Evolutionary conservation across 2,113 vertebrate genomes (phyloP), one percentile per base, ranked within the genome.

Genomic region (Geococcyx californianus): DNA sequence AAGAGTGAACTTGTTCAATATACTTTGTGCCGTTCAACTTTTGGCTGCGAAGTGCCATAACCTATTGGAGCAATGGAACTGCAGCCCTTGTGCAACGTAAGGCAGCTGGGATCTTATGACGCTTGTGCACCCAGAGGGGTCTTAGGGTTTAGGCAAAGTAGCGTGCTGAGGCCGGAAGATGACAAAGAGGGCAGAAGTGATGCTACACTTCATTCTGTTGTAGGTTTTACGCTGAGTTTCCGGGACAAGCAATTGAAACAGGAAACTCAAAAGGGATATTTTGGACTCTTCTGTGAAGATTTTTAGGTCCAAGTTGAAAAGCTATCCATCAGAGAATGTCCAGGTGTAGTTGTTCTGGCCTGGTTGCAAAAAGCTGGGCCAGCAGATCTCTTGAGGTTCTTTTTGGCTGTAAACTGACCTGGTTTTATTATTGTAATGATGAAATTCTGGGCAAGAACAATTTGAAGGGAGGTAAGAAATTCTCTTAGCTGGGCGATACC

Each of bases 391-490:
- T 55, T 52, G 31, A 82, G 66, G 40, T 66, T 63, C 54, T n/a
- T 89, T 79, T 82, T 87, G 81, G 56, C 62, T 83, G 21, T 68
- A 82, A 87, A 79, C 10, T 36, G 80, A 52, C 1, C 11, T 85
- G 16, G 76, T 83, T 90, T 90, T 55, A 29, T 86, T 73, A 28
- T 45, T 64, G 59, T 69, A 79, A 66, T 82, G 29, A 45, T 59
- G 17, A 89, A 66, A 94, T 89, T 74, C 89, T 75, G 81, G 34
- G 34, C 73, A 83, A 82, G 33, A 94, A n/a, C 11, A 76, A 38
- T 29, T 87, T 56, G 91, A 84, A 93, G 13, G 13, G 42, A 89
- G 51, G 87, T 10, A 85, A 95, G 72, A 86, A 88, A 86, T 85
- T 94, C 25, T 92, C 21, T 77, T 59, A 74, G 31, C 63, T 83